A percentile compares a stretch with the other conserved stretches of the same genome.
phyloP scores from a whole-genome alignment of 2,797 vertebrate genomes.

The Petrocephalus sullivani region DNA sequence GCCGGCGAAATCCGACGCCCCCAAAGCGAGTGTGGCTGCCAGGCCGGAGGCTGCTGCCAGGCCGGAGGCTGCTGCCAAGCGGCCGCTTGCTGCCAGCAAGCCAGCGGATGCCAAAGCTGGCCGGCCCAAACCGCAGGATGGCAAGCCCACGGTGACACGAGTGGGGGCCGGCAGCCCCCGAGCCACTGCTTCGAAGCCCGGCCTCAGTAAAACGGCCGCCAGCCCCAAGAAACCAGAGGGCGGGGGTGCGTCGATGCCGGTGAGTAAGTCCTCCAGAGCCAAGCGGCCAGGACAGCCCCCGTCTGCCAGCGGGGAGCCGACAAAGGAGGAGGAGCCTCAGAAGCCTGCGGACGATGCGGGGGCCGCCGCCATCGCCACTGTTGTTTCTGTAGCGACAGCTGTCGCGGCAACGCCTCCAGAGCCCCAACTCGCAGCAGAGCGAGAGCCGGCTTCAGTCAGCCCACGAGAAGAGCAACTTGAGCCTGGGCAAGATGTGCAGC shows the following conservation, averaged over 20 bases:
- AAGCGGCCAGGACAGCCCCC: conserved; percentile 31
- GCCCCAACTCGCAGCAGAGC: conserved; percentile 32
- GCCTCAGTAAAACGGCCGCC: conserved; percentile 35
- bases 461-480: not conserved
- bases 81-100: conserved; percentile 37
- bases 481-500: conserved; percentile 16
- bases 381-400: not conserved
- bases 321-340: conserved; percentile 26
- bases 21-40: conserved; percentile 43
- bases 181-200: conserved; percentile 27
- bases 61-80: conserved; percentile 42
- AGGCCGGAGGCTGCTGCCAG: conserved; percentile 45
- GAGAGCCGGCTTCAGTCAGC: not conserved
- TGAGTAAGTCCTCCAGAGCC: conserved; percentile 62
- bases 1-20: conserved; percentile 47
- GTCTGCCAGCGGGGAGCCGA: not conserved
- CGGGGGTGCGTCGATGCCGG: conserved; percentile 64
- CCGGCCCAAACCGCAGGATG: conserved; percentile 44
- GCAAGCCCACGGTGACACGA: conserved; percentile 39
- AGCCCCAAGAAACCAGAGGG: conserved; percentile 61
- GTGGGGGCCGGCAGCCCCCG: conserved; percentile 38
- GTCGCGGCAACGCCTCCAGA: conserved; percentile 17
- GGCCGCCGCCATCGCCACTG: conserved; percentile 19
- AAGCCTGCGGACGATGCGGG: conserved; percentile 36
- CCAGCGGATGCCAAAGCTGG: conserved; percentile 51